phyloP scores from a whole-genome alignment of 2,888 invertebrate genomes.

The Dryococelus australis region DNA sequence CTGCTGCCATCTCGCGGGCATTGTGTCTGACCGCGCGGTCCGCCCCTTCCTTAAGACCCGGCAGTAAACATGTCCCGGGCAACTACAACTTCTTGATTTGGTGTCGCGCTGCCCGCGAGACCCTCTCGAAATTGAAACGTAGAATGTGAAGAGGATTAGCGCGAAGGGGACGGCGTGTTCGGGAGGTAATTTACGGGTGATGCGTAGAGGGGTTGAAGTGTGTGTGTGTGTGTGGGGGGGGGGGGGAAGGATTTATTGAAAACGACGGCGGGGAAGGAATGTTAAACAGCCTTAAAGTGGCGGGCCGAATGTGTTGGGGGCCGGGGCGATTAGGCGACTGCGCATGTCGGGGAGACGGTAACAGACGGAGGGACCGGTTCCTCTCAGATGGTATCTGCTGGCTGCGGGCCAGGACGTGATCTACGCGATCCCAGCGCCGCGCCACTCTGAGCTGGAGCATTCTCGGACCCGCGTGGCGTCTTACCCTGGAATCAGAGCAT shows the following conservation, averaged over 20 bases:
- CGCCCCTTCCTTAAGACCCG: background rate
- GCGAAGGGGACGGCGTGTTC: background rate
- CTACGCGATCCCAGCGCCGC: background rate
- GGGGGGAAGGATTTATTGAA: background rate
- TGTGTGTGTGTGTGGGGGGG: too few species aligned
- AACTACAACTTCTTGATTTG: background rate
- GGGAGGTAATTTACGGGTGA: background rate
- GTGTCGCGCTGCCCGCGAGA: background rate
- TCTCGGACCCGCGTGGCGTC: background rate
- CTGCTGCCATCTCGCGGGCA: slow-evolving; percentile 16
- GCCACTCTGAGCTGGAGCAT: background rate
- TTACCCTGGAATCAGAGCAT: background rate
- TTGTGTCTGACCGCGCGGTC: background rate
- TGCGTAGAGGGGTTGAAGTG: background rate
- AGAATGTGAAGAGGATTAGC: background rate
- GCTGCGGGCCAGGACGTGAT: background rate
- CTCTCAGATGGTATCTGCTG: background rate
- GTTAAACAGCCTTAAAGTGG: slow-evolving; percentile 3
- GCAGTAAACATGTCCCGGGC: background rate
- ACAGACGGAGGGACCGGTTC: too few species aligned
- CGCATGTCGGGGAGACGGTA: background rate
- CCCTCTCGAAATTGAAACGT: slow-evolving; percentile 16
- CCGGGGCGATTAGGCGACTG: background rate
- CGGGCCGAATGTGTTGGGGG: background rate
- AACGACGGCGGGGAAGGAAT: background rate